Evolutionary conservation across 2,113 vertebrate species (phyloP), one percentile per base, ranked within the genome.

Genomic region (Oreochromis aureus): DNA sequence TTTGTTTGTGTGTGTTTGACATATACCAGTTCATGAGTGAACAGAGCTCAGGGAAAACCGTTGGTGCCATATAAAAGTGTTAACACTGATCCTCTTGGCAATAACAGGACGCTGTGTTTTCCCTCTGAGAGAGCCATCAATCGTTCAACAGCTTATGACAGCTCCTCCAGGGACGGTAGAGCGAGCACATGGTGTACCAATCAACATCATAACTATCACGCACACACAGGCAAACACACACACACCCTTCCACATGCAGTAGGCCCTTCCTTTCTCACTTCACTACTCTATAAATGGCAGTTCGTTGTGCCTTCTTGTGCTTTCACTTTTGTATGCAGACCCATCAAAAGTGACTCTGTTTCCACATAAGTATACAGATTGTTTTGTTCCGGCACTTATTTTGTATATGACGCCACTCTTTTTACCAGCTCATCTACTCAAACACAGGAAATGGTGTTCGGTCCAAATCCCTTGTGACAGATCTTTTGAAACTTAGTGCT

Each of bases 131-230:
- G 84, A 56, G 81, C 44, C 90, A 94, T 94, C 89, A 94, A 95
- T 93, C 93, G 84, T 85, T 92, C 91, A 89, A 46, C 89, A 92
- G 71, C 87, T 87, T 84, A 39, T 91, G 87, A 94, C 86, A 91
- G 81, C 66, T 93, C 85, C 84, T 93, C 69, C 85, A 88, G 85
- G 78, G 7, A 69, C 63, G 66, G 32, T 54, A 86, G 36, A 91
- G 89, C 84, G 24, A 93, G 90, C 87, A 94, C 91, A 90, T 81
- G 61, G 41, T 91, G 90, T 95, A 86, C 93, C 15, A 15, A 39
- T 86, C 27, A 1, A 39, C 88, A 73, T 63, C 71, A 63, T 66
- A 92, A 85, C 86, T 41, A 48, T 54, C 61, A 53, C 22, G 4
- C 71, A 84, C 46, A 85, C 58, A 80, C 54, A 81, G 71, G 82